Evolutionary conservation across 2,113 vertebrate genomes (phyloP).

Genomic region (Oncorhynchus masou): DNA sequence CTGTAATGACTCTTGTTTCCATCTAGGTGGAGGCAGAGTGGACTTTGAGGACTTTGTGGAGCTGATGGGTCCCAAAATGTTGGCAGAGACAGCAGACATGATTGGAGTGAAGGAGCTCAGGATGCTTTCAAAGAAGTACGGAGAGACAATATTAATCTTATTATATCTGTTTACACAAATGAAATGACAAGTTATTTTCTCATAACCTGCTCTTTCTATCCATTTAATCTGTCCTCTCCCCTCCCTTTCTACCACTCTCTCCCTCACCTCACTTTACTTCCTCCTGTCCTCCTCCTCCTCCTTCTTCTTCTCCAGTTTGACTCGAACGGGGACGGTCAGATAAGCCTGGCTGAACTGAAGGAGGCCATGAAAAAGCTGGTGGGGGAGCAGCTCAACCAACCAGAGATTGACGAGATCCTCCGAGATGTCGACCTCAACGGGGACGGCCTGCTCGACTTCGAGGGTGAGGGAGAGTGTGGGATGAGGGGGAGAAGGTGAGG

Average conservation of each 20-base stretch:
- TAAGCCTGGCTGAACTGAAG: slow-evolving; percentile 85
- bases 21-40: slow-evolving; percentile 88
- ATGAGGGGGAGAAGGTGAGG: not conserved
- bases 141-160: not conserved
- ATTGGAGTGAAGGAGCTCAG: slow-evolving; percentile 92
- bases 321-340: slow-evolving; percentile 88
- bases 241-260: not conserved
- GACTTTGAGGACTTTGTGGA: slow-evolving; percentile 97
- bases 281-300: not conserved
- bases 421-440: slow-evolving; percentile 93
- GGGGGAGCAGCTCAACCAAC: slow-evolving; percentile 89
- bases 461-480: slow-evolving; percentile 73
- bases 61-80: slow-evolving; percentile 95
- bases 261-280: not conserved
- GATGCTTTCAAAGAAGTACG: slow-evolving; percentile 92
- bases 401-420: slow-evolving; percentile 93
- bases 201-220: not conserved
- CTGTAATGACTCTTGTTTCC: not conserved
- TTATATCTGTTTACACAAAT: too few relatives aligned
- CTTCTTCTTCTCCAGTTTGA: slow-evolving; percentile 81
- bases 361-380: slow-evolving; percentile 93
- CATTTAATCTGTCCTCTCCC: too few relatives aligned
- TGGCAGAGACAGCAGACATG: slow-evolving; percentile 95
- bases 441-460: slow-evolving; percentile 92
- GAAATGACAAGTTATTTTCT: not conserved